phyloP scores from a whole-genome alignment of 2,888 invertebrate genomes.

The Drosophila hawaiiensis region DNA sequence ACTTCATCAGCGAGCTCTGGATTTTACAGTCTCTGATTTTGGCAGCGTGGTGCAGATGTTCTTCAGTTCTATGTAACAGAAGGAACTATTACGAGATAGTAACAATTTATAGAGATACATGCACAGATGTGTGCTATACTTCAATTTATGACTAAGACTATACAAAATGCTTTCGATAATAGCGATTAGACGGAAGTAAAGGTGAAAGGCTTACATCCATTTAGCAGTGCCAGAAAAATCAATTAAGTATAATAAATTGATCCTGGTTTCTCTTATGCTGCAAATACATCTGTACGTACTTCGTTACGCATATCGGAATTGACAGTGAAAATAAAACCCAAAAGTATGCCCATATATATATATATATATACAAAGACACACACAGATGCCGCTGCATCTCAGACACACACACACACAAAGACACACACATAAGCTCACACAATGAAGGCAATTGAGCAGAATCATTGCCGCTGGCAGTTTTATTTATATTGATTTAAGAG shows the following conservation, averaged over 20 bases:
- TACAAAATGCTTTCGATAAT: background rate
- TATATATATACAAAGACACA: conserved; percentile 21
- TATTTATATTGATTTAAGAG: conserved; percentile 46
- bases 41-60: background rate
- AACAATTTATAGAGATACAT: background rate
- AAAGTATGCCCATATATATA: conserved; percentile 22
- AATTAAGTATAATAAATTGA: conserved; percentile 66
- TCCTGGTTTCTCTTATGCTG: background rate
- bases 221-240: conserved; percentile 49
- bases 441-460: conserved; percentile 80
- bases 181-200: conserved; percentile 1
- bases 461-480: conserved; percentile 78
- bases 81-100: accelerated
- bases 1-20: background rate
- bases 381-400: conserved; percentile 6
- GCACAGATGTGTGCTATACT: background rate
- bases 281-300: conserved; percentile 42
- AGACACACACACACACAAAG: conserved; percentile 13
- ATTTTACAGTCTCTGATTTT: background rate
- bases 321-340: conserved; percentile 71
- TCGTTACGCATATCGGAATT: conserved; percentile 67
- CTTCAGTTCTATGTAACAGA: background rate
- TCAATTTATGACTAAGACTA: background rate
- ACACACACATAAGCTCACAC: conserved; percentile 35
- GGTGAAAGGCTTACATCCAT: conserved; percentile 38